These are phyloP conservation scores for Seriola quinqueradiata DNA, from an alignment of 2,113 vertebrate genomes.

Conservation along the genomic window DNA sequence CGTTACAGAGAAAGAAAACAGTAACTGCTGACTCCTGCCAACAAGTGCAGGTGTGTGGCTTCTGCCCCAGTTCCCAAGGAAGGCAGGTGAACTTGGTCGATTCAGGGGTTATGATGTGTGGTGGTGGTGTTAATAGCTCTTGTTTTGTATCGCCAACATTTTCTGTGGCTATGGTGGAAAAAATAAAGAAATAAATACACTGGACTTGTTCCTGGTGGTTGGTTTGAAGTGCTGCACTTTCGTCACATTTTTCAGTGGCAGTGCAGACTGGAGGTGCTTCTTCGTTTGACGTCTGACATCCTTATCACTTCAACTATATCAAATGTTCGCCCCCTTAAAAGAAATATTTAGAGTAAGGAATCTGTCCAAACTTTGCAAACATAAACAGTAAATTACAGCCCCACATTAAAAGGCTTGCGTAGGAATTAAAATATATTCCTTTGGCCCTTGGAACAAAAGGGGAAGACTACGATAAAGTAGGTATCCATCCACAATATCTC, in stretches of 20 bases:
- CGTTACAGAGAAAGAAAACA: constrained; percentile 16
- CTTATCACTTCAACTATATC: neutral
- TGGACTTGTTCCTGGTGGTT: neutral
- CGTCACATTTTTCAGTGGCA: neutral
- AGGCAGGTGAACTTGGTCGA: constrained; percentile 6
- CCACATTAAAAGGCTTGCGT: neutral
- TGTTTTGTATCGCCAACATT: neutral
- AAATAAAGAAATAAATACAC: too few relatives aligned
- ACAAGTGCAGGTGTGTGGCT: constrained; percentile 41
- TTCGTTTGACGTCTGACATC: neutral
- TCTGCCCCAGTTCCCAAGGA: constrained; percentile 38
- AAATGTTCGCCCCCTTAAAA: neutral
- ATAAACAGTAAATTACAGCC: neutral
- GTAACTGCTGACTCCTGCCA: constrained; percentile 27
- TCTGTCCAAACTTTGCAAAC: neutral
- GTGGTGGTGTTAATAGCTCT: neutral
- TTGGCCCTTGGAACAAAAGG: neutral
- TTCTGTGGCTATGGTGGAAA: neutral
- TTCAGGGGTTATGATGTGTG: constrained; percentile 14
- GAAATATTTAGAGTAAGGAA: neutral
- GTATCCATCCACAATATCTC: neutral
- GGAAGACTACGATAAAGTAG: neutral
- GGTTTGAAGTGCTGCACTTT: neutral
- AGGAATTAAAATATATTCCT: neutral
- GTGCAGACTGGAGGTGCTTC: neutral